These are phyloP conservation scores for Procambarus clarkii DNA, from an alignment of 1,140 invertebrate genomes.

Conservation along the genomic window DNA sequence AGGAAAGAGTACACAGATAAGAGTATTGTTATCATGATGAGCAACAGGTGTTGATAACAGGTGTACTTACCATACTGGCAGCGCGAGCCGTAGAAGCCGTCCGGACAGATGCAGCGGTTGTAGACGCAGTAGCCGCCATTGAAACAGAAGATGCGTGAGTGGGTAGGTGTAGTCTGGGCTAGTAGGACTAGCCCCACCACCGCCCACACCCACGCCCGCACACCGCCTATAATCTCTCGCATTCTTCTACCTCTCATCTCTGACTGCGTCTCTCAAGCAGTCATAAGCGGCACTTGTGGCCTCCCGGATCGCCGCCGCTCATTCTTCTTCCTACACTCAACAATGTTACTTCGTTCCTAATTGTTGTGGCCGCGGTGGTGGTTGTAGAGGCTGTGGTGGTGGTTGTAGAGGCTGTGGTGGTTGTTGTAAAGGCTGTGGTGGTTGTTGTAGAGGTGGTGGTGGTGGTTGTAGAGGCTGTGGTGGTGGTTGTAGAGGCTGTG, in stretches of 20 bases:
- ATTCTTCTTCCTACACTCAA: too few relatives aligned
- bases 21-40: too few relatives aligned
- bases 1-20: too few relatives aligned
- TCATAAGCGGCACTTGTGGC: not conserved
- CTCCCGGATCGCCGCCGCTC: too few relatives aligned
- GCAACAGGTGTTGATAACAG: not conserved
- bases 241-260: not conserved
- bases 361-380: too few relatives aligned
- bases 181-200: not conserved
- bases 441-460: too few relatives aligned
- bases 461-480: too few relatives aligned
- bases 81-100: conserved; percentile 23
- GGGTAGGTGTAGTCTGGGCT: not conserved
- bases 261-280: not conserved
- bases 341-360: too few relatives aligned
- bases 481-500: too few relatives aligned
- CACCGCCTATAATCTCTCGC: not conserved
- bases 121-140: conserved; percentile 21
- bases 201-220: not conserved
- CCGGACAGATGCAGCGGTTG: conserved; percentile 41
- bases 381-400: too few relatives aligned
- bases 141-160: not conserved
- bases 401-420: too few relatives aligned
- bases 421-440: too few relatives aligned
- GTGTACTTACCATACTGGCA: conserved; percentile 42